Evolutionary conservation across 1,140 invertebrate genomes (phyloP), one percentile per base, ranked within the genome.

Genomic region (Episyrphus balteatus): DNA sequence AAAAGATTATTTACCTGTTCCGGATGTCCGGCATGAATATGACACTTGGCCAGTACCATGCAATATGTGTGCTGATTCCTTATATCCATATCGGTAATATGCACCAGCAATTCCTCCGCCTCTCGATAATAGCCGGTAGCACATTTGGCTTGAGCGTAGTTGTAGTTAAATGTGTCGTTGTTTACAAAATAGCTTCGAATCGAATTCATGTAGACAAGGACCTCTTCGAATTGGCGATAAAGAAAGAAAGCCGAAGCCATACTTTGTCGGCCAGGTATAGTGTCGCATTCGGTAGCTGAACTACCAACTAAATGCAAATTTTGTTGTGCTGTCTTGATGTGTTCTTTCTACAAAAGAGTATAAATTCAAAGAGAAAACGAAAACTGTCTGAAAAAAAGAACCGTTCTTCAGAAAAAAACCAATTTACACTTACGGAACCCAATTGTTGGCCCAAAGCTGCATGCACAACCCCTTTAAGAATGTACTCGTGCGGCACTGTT

Each of bases 181-280:
- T 88, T 92, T 54, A 88, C 86, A 58, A 94, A 96, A 54, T 75
- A 98, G 50, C 90, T 94, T 69, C 96, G 93, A 54, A 99, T 97
- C 3, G 94, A 97, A 66, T 92, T 94, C 46, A 98, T 77, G 64
- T 98, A 98, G 10, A 98, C 80, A 9, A 95, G 75, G 37, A 98
- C 94, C 73, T 98, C 93, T 56, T 96, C 92, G 71, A 94, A 98
- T 71, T 97, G 91, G 44, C 84, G 83, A 30, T 90, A 81, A 2
- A 98, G 74, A 68, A 98, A 98, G 70, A 92, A 94, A 36, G 87
- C 92, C 0, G 92, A 94, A 1, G 94, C 92, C 93, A 98, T 98
- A 61, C 92, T 95, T 69, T 98, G 94, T 30, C 95, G 74, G 1
- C 94, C 94, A 2, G 84, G 87, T 59, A 90, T 91, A 12, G 87